Base-by-base conservation (phyloP, 1,140 invertebrate genomes). In the Temnothorax longispinosus region DNA sequence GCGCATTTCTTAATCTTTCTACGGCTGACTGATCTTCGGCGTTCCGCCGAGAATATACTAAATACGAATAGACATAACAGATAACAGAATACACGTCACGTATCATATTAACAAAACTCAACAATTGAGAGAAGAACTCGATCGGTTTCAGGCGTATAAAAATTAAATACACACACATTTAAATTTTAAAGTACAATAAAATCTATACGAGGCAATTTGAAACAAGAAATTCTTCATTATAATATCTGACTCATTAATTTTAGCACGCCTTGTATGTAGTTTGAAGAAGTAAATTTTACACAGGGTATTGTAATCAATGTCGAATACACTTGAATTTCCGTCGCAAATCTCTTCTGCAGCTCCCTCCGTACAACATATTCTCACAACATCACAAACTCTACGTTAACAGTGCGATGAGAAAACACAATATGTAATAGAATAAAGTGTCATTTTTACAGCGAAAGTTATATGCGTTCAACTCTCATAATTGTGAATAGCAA, bases 231-330 rank as follows among this genome's bases (percentile, higher is more conserved):
- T 69, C 21, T 11, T 56, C 35, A 13, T 80, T 41, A 41, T 41
- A 6, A 41, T 38, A 56, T 58, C 56, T 69, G n/a, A 44, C 27
- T 50, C 62, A 7, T 64, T 69, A 44, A 54, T 69, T 56, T 13
- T 38, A 41, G 15, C 21, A 81, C 64, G 27, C 11, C 15, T 78
- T 50, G 38, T 87, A 52, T 35, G 72, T 75, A 86, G 41, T 54
- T 80, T 35, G n/a, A 56, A n/a, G 47, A 47, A n/a, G 47, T 21
- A 88, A 77, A 77, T 74, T 76, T 88, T 56, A 62, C 58, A 64
- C 80, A 85, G 77, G 64, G 8, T 88, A 87, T 82, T 64, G 21
- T 44, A 58, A n/a, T 41, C 38, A 21, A 64, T 8, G 7, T 77
- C 18, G 15, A 64, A 50, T n/a, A 62, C 21, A 52, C 13, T 58